Evolutionary conservation across 1,140 invertebrate species (phyloP), one percentile per base, ranked within the genome.

Genomic region (Plutomurus gul): DNA sequence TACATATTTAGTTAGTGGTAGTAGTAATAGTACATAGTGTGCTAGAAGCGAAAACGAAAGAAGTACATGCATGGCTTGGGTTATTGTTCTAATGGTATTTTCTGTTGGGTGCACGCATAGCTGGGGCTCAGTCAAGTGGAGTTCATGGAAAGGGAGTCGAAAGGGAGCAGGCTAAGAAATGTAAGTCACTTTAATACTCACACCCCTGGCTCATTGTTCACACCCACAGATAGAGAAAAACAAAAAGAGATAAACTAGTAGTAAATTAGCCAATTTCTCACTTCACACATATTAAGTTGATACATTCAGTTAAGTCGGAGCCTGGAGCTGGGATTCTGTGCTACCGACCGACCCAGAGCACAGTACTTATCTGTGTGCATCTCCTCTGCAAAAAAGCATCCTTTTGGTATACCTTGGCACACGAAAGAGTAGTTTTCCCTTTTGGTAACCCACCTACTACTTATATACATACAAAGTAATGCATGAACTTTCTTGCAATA

Each of bases 191-290:
- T 51, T 16, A 49, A 30, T 30, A 30, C 20, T 46, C 46, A 47
- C 46, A 56, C 33, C 33, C 49, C 51, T 65, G 10, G 18, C 18
- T 36, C 27, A 13, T 47, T 65, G 40, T 37, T 65, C 56, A 65
- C 56, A 65, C 56, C 56, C 56, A 65, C 30, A 40, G 72, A 43
- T 76, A 71, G 47, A 36, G 72, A 30, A 71, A 36, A 77, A 39
- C 20, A 70, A 74, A 78, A 51, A 75, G 76, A 82, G 78, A 78
- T 75, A 77, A 76, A 77, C 78, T 75, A 78, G 72, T 22, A 76
- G 78, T 80, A 80, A 80, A 79, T 80, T 75, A 75, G 75, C 75
- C 74, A 75, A 77, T 77, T 76, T 76, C 51, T 77, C 74, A 77
- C 78, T 80, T 77, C 70, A 76, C 70, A 74, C 74, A 78, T 77